A percentile compares a stretch with the other conserved stretches of the same genome.
Conservation (phyloP, 2,113 vertebrate species). For the Leuciscus idus region DNA sequence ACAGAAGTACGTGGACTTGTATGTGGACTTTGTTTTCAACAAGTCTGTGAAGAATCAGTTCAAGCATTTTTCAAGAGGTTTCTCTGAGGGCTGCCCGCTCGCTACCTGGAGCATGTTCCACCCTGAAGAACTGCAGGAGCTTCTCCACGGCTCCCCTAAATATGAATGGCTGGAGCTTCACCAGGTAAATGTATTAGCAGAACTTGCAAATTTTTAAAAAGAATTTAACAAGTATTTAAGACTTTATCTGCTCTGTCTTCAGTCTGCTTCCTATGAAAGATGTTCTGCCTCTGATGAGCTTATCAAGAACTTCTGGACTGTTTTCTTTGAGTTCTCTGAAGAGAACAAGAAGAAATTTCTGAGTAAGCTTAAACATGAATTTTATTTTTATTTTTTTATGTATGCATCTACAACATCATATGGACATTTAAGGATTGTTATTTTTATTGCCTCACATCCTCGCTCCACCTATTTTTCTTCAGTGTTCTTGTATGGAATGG, state of each 20-base stretch:
- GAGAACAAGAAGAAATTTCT: slow-evolving; percentile 73
- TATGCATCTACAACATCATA: not conserved
- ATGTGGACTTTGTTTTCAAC: slow-evolving; percentile 68
- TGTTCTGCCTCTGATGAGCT: slow-evolving; percentile 59
- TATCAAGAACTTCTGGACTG: slow-evolving; percentile 73
- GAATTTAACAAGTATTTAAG: not conserved
- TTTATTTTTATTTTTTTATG: too few relatives aligned
- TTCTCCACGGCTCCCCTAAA: slow-evolving; percentile 62
- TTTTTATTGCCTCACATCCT: not conserved
- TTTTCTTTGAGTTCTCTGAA: slow-evolving; percentile 69
- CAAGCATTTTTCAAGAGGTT: slow-evolving; percentile 66
- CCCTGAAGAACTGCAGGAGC: slow-evolving; percentile 65
- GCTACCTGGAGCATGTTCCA: slow-evolving; percentile 65
- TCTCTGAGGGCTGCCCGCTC: slow-evolving; percentile 67
- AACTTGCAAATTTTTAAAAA: not conserved
- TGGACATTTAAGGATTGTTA: not conserved
- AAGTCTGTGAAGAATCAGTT: slow-evolving; percentile 66
- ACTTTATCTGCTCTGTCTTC: slow-evolving; percentile 24
- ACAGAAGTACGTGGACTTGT: slow-evolving; percentile 72
- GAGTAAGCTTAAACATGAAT: slow-evolving; percentile 59
- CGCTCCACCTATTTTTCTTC: not conserved
- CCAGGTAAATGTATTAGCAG: slow-evolving; percentile 41
- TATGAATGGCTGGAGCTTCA: slow-evolving; percentile 69
- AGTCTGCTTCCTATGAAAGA: not conserved
- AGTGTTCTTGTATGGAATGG: slow-evolving; percentile 72